Conservation (phyloP, 2,888 invertebrate species). For the Troides helena region DNA sequence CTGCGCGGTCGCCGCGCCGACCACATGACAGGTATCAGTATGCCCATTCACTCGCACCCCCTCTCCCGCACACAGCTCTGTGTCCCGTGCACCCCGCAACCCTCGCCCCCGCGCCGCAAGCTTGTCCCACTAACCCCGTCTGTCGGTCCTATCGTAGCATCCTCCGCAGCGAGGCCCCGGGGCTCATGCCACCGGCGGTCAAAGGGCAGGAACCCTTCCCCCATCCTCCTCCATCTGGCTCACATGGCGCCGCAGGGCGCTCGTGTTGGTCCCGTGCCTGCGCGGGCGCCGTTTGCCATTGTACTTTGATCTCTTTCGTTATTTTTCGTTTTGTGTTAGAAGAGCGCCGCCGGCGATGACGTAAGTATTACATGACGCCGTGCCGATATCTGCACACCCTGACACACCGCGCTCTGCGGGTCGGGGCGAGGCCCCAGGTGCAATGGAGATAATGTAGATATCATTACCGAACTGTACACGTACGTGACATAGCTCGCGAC, state of each 20-base stretch:
- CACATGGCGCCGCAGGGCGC: conserved; percentile 29
- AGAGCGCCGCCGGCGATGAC: not conserved
- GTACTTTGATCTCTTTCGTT: not conserved
- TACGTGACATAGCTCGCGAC: too few relatives aligned
- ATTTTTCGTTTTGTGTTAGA: not conserved
- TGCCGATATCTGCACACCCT: too few relatives aligned
- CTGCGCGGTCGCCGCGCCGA: conserved; percentile 91
- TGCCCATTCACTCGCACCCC: conserved; percentile 20
- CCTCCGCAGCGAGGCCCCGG: not conserved
- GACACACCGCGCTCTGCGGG: too few relatives aligned
- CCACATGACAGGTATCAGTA: conserved; percentile 91
- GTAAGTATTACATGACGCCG: not conserved
- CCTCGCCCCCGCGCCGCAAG: too few relatives aligned
- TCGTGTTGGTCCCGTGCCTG: conserved; percentile 34
- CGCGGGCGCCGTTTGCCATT: conserved; percentile 2
- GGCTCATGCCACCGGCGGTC: not conserved
- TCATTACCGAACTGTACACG: too few relatives aligned
- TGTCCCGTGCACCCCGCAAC: not conserved
- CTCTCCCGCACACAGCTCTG: not conserved
- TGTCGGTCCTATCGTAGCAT: not conserved
- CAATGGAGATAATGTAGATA: too few relatives aligned
- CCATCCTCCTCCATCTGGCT: conserved; percentile 20
- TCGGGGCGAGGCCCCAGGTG: too few relatives aligned
- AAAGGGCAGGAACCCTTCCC: conserved; percentile 4
- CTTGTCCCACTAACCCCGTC: too few relatives aligned